These are phyloP conservation scores for Cetoscarus ocellatus DNA, from an alignment of 2,797 vertebrate genomes.

Conservation along the genomic window DNA sequence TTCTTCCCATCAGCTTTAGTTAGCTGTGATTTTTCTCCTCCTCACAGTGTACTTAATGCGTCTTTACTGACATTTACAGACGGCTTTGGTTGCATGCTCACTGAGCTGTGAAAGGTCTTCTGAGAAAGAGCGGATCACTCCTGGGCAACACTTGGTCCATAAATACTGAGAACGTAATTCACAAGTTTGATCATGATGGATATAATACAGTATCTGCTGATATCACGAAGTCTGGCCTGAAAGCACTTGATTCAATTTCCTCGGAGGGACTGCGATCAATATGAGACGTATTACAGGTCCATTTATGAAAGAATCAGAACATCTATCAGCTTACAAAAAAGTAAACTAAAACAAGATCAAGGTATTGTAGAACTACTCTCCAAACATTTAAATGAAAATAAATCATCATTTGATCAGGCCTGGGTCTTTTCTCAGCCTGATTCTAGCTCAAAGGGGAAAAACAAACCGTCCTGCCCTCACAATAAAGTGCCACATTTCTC, in stretches of 20 bases:
- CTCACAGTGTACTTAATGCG: constrained; percentile 29
- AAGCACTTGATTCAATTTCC: background rate
- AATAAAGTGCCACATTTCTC: background rate
- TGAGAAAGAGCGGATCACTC: constrained; percentile 39
- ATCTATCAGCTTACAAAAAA: background rate
- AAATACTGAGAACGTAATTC: constrained; percentile 35
- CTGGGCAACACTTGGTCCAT: constrained; percentile 21
- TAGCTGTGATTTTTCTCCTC: constrained; percentile 10
- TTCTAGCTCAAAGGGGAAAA: background rate
- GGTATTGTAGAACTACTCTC: background rate
- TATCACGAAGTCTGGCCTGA: background rate
- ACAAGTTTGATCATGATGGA: background rate
- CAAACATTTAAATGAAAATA: background rate
- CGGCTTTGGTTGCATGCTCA: constrained; percentile 51
- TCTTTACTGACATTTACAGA: constrained; percentile 63
- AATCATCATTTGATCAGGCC: background rate
- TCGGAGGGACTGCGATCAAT: background rate
- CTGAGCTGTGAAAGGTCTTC: constrained; percentile 58
- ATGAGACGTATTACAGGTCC: background rate
- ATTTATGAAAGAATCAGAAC: background rate
- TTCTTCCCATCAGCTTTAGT: constrained; percentile 1
- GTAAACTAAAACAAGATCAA: background rate
- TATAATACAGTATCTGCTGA: background rate
- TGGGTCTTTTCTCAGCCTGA: too few relatives aligned
- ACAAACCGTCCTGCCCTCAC: background rate